Conservation (phyloP, 2,797 vertebrate species). For the Argentina silus region DNA sequence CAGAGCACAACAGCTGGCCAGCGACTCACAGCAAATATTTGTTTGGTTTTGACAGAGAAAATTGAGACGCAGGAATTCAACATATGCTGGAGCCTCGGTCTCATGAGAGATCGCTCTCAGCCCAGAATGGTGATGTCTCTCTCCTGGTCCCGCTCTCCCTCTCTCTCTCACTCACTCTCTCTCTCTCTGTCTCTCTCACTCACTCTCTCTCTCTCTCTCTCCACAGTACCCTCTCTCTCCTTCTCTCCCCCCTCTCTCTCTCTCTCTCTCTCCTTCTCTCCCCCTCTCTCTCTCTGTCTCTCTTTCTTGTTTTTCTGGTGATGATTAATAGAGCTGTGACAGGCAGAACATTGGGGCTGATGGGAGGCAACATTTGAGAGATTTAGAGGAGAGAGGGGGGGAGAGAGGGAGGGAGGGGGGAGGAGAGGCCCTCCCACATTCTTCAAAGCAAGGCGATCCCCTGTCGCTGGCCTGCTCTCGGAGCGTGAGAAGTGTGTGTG, state of each 20-base stretch:
- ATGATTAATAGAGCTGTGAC: conserved; percentile 55
- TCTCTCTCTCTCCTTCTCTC: conserved; percentile 10
- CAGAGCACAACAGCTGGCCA: no score
- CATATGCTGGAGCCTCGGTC: background rate
- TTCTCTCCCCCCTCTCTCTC: background rate
- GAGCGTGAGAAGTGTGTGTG: background rate
- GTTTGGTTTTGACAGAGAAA: background rate
- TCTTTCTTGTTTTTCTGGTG: conserved; percentile 19
- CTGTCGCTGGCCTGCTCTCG: conserved; percentile 12
- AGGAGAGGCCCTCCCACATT: no score
- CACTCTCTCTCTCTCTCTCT: conserved; percentile 19
- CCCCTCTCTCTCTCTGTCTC: conserved; percentile 15
- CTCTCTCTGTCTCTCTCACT: background rate
- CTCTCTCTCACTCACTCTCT: conserved; percentile 3
- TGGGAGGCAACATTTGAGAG: conserved; percentile 55
- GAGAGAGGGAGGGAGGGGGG: no score
- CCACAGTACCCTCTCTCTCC: conserved; percentile 18
- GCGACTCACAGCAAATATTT: no score
- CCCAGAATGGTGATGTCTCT: conserved; percentile 23
- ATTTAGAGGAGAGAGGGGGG: conserved; percentile 13
- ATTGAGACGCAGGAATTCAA: background rate
- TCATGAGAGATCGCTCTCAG: background rate
- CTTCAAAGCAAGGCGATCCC: conserved; percentile 27
- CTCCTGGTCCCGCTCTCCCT: background rate
- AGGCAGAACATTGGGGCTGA: conserved; percentile 52